A percentile compares a stretch with the other conserved stretches of the same genome.
These are phyloP conservation scores for Monodelphis domestica DNA, from an alignment of 2,797 vertebrate species.

Conservation along the genomic window DNA sequence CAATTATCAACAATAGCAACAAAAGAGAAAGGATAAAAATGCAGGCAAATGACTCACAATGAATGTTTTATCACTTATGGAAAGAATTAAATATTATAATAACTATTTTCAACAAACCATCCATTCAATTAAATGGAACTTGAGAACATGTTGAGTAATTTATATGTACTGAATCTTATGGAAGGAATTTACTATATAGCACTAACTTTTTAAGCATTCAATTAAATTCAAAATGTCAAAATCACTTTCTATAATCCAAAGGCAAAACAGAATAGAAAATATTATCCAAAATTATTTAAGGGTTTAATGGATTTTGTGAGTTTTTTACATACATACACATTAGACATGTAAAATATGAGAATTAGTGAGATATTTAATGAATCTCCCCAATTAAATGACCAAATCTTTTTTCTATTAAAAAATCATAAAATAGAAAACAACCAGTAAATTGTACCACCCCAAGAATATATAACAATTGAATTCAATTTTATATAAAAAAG, in stretches of 20 bases:
- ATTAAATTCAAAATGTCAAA: constrained; percentile 1
- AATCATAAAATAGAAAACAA: constrained; percentile 31
- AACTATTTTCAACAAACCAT: constrained; percentile 34
- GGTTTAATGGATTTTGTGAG: constrained; percentile 52
- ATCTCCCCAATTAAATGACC: constrained; percentile 6
- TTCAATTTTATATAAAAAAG: constrained; percentile 65
- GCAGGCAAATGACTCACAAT: not conserved
- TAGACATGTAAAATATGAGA: constrained; percentile 14
- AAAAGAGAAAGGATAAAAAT: not conserved
- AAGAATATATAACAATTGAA: constrained; percentile 48
- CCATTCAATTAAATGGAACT: constrained; percentile 15
- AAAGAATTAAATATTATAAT: not conserved
- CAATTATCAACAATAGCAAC: constrained; percentile 7
- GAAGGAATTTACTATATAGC: not conserved
- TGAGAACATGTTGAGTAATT: constrained; percentile 20
- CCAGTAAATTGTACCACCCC: constrained; percentile 18
- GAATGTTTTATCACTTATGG: not conserved
- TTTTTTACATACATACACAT: constrained; percentile 1
- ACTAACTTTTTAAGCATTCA: not conserved
- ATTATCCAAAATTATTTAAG: constrained; percentile 53
- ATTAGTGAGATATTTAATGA: not conserved
- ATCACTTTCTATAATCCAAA: constrained; percentile 53
- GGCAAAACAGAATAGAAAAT: constrained; percentile 39
- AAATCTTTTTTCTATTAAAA: constrained; percentile 34
- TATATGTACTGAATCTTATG: not conserved